phyloP scores from a whole-genome alignment of 2,113 vertebrate genomes.

The Falco punctatus region DNA sequence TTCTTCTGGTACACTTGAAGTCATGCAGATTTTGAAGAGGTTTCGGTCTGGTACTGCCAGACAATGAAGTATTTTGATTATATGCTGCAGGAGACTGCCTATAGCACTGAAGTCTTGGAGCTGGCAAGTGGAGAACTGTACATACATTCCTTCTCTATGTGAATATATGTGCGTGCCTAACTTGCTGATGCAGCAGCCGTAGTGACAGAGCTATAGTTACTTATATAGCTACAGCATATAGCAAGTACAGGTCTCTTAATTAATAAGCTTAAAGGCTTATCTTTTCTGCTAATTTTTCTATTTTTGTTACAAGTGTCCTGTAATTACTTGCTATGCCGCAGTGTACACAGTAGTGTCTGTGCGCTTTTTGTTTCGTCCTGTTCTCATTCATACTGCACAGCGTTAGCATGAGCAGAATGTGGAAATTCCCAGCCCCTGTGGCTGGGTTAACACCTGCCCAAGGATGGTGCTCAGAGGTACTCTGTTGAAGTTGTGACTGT shows the following conservation, averaged over 20 bases:
- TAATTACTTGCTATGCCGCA: neutral
- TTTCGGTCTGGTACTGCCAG: neutral
- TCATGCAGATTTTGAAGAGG: neutral
- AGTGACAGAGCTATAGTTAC: neutral
- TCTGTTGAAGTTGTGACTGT: neutral
- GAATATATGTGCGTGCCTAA: neutral
- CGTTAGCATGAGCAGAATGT: neutral
- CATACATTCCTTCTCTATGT: accelerated
- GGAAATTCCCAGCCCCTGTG: neutral
- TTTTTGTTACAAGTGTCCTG: neutral
- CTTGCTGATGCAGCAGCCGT: neutral
- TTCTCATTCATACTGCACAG: neutral
- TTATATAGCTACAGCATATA: no score
- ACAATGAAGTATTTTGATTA: neutral
- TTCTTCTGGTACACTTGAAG: neutral
- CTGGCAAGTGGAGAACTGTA: neutral
- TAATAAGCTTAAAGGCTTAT: neutral
- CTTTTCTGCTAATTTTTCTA: neutral
- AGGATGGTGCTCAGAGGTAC: neutral
- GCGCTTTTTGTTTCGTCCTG: neutral
- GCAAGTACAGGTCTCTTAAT: neutral
- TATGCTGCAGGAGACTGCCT: neutral
- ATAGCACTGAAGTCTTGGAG: neutral
- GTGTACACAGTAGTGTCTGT: neutral
- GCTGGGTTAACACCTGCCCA: neutral